Base-by-base conservation (phyloP, 2,888 invertebrate genomes). In the Onthophagus sagittarius region DNA sequence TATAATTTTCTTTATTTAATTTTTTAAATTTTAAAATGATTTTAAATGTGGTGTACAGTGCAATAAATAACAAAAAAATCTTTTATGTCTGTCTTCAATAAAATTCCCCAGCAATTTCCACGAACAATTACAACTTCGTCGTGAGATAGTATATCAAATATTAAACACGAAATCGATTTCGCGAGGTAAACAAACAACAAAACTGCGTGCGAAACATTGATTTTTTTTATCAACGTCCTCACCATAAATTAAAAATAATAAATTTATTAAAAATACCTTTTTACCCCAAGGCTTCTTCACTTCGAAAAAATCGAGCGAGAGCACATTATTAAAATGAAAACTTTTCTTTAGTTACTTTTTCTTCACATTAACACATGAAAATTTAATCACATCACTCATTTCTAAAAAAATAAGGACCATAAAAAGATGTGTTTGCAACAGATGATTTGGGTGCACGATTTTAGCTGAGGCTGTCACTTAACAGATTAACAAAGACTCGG, bases 371-470 rank as follows among this genome's bases (percentile, higher is more conserved):
- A 4, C 39, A 53, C 39, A 23, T 53, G 1, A 53, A 53, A 53
- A 53, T 11, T 53, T 11, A 53, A 53, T 1, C 39, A 53, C 39
- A 53, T 7, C 39, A 53, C 39, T 7, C 5, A 53, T 53, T 53
- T 53, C 6, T 23, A 23, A 23, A 23, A 23, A 23, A 23, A 23
- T 23, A 2, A 23, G 1, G 23, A 23, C 23, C 23, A 23, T 23
- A 64, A 64, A 15, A 23, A 23, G 67, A 15, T 23, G 2, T 23
- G 63, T n/a, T 67, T 31, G 67, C 67, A 67, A 67, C 67, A 67
- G 67, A 67, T 67, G 67, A 67, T 67, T 67, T 32, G 23, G 63
- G 14, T 13, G 39, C 39, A 53, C 39, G 39, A 63, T 15, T 67
- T 23, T 23, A 23, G 23, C 23, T 23, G 23, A 23, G 5, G 23